Evolutionary conservation across 2,797 vertebrate species (phyloP), one percentile per base, ranked within the genome.

Genomic region (Muraenolepis orangiensis): DNA sequence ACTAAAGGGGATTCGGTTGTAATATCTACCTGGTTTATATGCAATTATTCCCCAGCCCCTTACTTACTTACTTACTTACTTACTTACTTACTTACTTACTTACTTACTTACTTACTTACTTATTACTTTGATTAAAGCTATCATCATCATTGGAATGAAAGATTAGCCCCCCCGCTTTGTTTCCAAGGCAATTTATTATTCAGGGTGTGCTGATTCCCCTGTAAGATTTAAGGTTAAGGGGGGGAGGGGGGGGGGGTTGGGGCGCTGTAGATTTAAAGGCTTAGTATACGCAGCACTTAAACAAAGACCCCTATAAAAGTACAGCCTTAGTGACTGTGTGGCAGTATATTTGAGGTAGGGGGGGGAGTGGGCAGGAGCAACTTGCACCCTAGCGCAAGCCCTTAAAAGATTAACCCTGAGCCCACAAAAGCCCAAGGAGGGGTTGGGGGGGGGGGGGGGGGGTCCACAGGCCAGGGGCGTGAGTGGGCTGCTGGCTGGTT

Each of bases 361-460:
- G 89, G 86, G 85, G 87, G 85, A 86, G 89, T 87, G 86, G 86
- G 85, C 74, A 81, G 87, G 82, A 82, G 84, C 84, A 78, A 64
- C 84, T 74, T 69, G 85, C 30, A 69, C 74, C 80, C 74, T 73
- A 71, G 76, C 82, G 75, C 74, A 26, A 69, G 81, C 85, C 82
- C 87, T 90, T 86, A 85, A 91, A 90, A 92, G 91, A 92, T 92
- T 92, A 91, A 91, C 90, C 82, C 87, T 38, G 76, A 83, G 77
- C 80, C 83, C 84, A 90, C 91, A 91, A 93, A 90, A 73, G 85
- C 86, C 76, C 84, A 82, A 76, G 84, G 83, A 83, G 80, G 84
- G 73, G 1, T 32, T 78, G 74, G 83, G 83, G 87, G 40, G 40
- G 34, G 34, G 42, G 42, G 42, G 40, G 34, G 34, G 42, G 42